Evolutionary conservation across 2,113 vertebrate species (phyloP).

Genomic region (Scolopax mira): DNA sequence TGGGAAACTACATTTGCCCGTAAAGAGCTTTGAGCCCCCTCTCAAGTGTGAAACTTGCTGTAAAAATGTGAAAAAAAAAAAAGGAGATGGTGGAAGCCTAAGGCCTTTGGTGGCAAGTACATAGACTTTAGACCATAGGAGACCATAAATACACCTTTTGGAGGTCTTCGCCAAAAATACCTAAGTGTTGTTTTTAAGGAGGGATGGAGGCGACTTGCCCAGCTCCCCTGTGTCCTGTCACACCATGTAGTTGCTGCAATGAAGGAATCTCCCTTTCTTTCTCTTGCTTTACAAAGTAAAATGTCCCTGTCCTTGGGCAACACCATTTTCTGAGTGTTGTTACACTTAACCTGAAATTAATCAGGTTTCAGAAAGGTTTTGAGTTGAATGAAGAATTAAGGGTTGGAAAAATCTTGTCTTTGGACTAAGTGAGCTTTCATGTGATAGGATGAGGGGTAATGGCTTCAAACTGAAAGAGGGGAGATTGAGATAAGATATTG

Average conservation of each 20-base stretch:
- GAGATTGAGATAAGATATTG: too few relatives aligned
- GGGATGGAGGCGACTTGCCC: background rate
- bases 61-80: background rate
- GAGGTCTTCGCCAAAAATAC: background rate
- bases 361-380: background rate
- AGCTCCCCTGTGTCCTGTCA: background rate
- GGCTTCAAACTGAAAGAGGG: too few relatives aligned
- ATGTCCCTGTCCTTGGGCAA: background rate
- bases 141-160: background rate
- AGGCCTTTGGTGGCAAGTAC: background rate
- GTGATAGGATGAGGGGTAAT: too few relatives aligned
- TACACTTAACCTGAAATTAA: background rate
- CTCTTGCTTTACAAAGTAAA: background rate
- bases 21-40: background rate
- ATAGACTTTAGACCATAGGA: background rate
- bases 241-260: fast-evolving
- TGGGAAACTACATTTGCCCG: background rate
- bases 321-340: fast-evolving
- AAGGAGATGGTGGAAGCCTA: background rate
- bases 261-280: background rate
- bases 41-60: background rate
- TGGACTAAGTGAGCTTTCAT: background rate
- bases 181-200: background rate
- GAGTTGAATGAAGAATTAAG: background rate
- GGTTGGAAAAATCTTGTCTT: background rate